Percentiles rank a stretch among this genome's conserved stretches.
Conservation (phyloP, 2,888 invertebrate species). For the Harpalus rubripes region DNA sequence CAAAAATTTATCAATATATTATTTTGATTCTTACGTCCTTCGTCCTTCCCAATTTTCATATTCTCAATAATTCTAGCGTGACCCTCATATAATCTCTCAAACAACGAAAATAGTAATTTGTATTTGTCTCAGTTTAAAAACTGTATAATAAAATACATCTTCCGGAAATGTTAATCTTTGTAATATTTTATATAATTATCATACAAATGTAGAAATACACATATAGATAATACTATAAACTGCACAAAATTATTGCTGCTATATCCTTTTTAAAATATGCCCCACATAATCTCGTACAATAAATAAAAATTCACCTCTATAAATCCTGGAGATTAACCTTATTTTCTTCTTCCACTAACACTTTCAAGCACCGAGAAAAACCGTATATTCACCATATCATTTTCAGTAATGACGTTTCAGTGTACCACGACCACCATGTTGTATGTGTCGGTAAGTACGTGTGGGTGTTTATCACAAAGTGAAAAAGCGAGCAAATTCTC, state of each 20-base stretch:
- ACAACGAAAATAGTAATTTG: too few species aligned
- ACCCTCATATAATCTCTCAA: too few species aligned
- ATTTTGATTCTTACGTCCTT: too few species aligned
- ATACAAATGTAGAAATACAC: too few species aligned
- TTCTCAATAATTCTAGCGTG: too few species aligned
- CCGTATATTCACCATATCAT: conserved; percentile 20
- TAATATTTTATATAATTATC: too few species aligned
- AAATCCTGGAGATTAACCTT: background rate
- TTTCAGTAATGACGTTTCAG: conserved; percentile 19
- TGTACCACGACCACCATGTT: background rate
- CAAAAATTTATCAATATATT: too few species aligned
- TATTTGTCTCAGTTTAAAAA: too few species aligned
- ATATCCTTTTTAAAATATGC: background rate
- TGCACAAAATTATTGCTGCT: background rate
- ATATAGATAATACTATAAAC: background rate
- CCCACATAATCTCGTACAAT: background rate
- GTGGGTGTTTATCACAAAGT: conserved; percentile 7
- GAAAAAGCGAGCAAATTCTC: conserved; percentile 26
- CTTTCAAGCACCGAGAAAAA: background rate
- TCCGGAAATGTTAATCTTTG: too few species aligned
- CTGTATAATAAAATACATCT: too few species aligned
- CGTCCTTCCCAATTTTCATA: too few species aligned
- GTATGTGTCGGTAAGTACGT: background rate
- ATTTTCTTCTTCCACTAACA: background rate
- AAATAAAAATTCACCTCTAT: background rate